Conservation (phyloP, 2,888 invertebrate species). For the Craniophora ligustri region DNA sequence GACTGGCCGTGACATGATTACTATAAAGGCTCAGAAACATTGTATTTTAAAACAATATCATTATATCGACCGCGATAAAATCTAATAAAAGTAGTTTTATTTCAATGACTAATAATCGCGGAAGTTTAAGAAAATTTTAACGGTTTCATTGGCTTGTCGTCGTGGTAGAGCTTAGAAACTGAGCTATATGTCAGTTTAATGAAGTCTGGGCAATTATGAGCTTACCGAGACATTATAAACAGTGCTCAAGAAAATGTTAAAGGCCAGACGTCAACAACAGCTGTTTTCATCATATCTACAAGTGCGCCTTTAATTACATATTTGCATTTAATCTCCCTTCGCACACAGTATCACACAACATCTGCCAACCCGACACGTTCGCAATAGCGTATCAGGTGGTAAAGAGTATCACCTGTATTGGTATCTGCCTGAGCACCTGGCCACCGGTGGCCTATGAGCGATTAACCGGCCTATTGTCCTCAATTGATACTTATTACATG, state of each 20-base stretch:
- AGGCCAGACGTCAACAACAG: constrained; percentile 5
- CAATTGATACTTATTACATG: constrained; percentile 16
- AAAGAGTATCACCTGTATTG: constrained; percentile 21
- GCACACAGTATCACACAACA: constrained; percentile 4
- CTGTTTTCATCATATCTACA: constrained; percentile 1
- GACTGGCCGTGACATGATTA: too few relatives aligned
- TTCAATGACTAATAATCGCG: too few relatives aligned
- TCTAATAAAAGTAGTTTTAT: too few relatives aligned
- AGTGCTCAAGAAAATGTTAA: neutral
- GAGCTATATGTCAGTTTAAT: too few relatives aligned
- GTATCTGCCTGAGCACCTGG: constrained; percentile 10
- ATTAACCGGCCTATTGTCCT: constrained; percentile 30
- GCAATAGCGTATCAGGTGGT: constrained; percentile 8
- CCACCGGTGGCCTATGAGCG: constrained; percentile 16
- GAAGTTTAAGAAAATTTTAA: too few relatives aligned
- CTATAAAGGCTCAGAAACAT: too few relatives aligned
- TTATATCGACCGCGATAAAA: too few relatives aligned
- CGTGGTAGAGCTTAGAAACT: too few relatives aligned
- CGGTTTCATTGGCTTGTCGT: too few relatives aligned
- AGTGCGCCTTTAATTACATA: neutral
- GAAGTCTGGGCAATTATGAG: too few relatives aligned
- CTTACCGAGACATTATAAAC: too few relatives aligned
- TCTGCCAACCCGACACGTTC: constrained; percentile 10
- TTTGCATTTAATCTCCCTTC: constrained; percentile 26
- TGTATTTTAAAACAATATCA: too few relatives aligned